These are phyloP conservation scores for Olivierus martensii DNA, from an alignment of 1,140 invertebrate genomes.

Conservation along the genomic window DNA sequence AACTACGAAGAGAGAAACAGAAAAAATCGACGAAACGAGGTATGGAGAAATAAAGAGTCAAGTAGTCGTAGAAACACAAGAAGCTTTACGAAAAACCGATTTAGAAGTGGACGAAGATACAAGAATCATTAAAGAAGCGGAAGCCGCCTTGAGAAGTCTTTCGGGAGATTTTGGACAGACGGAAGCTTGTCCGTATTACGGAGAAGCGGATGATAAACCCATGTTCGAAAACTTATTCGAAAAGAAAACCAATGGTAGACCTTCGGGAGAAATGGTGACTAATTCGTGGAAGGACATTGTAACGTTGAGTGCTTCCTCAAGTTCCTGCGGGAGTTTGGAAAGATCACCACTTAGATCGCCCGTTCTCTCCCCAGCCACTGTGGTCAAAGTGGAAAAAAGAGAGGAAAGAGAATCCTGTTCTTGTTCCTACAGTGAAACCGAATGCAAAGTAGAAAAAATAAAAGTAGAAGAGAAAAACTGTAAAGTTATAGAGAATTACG, in stretches of 20 bases:
- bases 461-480: no score
- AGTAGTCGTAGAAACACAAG: no score
- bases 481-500: no score
- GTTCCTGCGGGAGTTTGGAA: slow-evolving; percentile 1
- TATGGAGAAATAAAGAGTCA: no score
- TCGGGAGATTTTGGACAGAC: slow-evolving; percentile 40
- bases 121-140: slow-evolving; percentile 65
- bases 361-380: neutral
- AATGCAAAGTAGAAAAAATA: no score
- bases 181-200: neutral
- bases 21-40: no score
- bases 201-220: slow-evolving; percentile 46
- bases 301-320: slow-evolving; percentile 37
- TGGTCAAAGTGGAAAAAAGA: no score
- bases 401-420: neutral
- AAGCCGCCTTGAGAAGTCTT: slow-evolving; percentile 64
- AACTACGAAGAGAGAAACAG: no score
- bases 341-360: slow-evolving; percentile 1
- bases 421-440: neutral
- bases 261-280: slow-evolving; percentile 5
- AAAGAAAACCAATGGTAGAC: slow-evolving; percentile 39
- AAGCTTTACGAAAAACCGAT: no score
- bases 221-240: slow-evolving; percentile 71
- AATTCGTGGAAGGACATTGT: slow-evolving; percentile 44
- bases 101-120: slow-evolving; percentile 44